phyloP scores from a whole-genome alignment of 2,797 vertebrate genomes.

The Xenentodon cancila region DNA sequence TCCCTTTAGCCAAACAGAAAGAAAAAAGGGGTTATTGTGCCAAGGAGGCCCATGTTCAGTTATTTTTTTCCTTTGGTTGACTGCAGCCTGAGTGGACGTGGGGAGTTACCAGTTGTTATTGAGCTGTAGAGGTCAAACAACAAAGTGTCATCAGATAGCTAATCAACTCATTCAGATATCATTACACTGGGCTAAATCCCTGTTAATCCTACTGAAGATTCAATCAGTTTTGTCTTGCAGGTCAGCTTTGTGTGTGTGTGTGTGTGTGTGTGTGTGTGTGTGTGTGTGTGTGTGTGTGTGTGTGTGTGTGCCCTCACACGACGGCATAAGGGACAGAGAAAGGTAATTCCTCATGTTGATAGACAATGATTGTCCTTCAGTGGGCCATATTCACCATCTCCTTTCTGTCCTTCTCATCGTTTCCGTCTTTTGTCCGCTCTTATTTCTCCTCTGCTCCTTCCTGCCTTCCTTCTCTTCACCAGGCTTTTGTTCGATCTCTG shows the following conservation, averaged over 20 bases:
- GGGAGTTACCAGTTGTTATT: slow-evolving; percentile 59
- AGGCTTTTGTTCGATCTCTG: slow-evolving; percentile 26
- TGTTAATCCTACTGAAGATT: slow-evolving; percentile 77
- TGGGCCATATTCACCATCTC: slow-evolving; percentile 55
- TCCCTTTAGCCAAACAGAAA: slow-evolving; percentile 37
- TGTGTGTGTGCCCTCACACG: slow-evolving; percentile 43
- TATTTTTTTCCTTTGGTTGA: slow-evolving; percentile 22
- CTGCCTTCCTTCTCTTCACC: slow-evolving; percentile 22
- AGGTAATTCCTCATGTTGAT: slow-evolving; percentile 79
- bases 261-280: slow-evolving; percentile 47
- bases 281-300: too few relatives aligned
- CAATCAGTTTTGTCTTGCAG: slow-evolving; percentile 74
- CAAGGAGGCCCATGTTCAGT: slow-evolving; percentile 22
- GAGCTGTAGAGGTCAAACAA: slow-evolving; percentile 72
- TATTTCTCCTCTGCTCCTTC: slow-evolving; percentile 31
- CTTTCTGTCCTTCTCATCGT: slow-evolving; percentile 47
- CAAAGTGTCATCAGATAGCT: slow-evolving; percentile 75
- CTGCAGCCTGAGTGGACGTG: slow-evolving; percentile 29
- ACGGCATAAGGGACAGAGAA: slow-evolving; percentile 54
- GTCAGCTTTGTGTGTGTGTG: slow-evolving; percentile 45
- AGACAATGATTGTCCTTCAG: slow-evolving; percentile 79
- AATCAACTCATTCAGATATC: slow-evolving; percentile 79
- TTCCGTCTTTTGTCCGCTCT: slow-evolving; percentile 34
- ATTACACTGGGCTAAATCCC: slow-evolving; percentile 79
- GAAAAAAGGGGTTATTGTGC: slow-evolving; percentile 13